Evolutionary conservation across 2,888 invertebrate genomes (phyloP), one percentile per base, ranked within the genome.

Genomic region (Agonopterix alstromeriana): DNA sequence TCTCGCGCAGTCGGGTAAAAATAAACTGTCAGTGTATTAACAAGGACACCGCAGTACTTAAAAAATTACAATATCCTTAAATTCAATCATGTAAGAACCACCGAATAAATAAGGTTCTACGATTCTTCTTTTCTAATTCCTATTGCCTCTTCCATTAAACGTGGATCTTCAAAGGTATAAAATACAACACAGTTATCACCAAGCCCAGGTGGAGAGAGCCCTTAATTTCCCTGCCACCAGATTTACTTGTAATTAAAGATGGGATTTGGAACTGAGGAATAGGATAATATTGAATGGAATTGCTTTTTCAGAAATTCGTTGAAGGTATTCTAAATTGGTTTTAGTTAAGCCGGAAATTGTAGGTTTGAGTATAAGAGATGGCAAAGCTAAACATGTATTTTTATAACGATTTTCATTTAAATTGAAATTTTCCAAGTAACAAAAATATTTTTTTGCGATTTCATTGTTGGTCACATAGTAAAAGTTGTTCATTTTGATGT

Each of bases 211-310:
- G 69, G 63, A 53, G 57, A 54, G 44, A 38, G 52, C 55, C 55
- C 57, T 64, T 67, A 63, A 70, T 70, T 67, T 63, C 61, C 42
- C 61, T 51, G 57, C 66, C 71, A 70, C 67, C 73, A 68, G 71
- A 73, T 77, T 73, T 66, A 63, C 65, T 53, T 61, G 66, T 77
- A 76, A 78, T 79, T 77, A 78, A 76, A 72, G 67, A 63, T 59
- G 63, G 66, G 67, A 68, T 72, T 75, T 68, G 53, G 59, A 58
- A 56, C 53, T 53, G 55, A 53, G 51, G 11, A 55, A 58, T n/a
- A 36, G 51, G 47, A 47, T 50, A 47, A 48, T 50, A 14, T 14
- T 41, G 14, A 47, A 42, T 38, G 42, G 41, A 45, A 45, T 50
- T 45, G 47, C 43, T 46, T 50, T 46, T 42, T 46, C 36, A 45